Evolutionary conservation across 2,888 invertebrate genomes (phyloP).

Genomic region (Isoperla grammatica): DNA sequence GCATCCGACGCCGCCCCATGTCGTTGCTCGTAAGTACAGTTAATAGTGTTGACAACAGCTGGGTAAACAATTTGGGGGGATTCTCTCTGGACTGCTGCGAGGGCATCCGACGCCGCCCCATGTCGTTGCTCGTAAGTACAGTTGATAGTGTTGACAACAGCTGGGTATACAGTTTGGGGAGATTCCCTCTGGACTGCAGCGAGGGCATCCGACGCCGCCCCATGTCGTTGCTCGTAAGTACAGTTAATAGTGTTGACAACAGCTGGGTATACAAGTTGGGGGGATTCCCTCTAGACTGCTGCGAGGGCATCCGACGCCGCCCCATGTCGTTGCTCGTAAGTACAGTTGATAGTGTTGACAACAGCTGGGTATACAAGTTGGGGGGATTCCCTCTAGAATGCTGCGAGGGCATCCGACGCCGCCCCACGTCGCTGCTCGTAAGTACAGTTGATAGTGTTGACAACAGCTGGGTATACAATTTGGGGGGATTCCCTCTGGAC

Average conservation of each 20-base stretch:
- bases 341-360: too few species aligned
- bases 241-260: too few species aligned
- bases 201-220: neutral
- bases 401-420: slow-evolving; percentile 1
- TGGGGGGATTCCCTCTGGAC: slow-evolving; percentile 26
- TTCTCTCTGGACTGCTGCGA: slow-evolving; percentile 24
- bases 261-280: too few species aligned
- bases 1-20: neutral
- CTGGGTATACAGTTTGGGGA: too few species aligned
- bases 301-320: neutral
- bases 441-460: too few species aligned
- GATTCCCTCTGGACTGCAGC: slow-evolving; percentile 25
- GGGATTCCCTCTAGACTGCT: slow-evolving; percentile 26
- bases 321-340: neutral
- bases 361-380: too few species aligned
- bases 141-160: too few species aligned
- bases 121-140: neutral
- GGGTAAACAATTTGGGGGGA: too few species aligned
- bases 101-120: neutral
- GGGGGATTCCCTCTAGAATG: slow-evolving; percentile 27
- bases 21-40: neutral
- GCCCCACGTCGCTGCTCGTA: neutral
- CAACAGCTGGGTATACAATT: too few species aligned
- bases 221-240: neutral
- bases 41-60: too few species aligned